Conservation (phyloP, 2,113 vertebrate species). For the Lamprotornis superbus region DNA sequence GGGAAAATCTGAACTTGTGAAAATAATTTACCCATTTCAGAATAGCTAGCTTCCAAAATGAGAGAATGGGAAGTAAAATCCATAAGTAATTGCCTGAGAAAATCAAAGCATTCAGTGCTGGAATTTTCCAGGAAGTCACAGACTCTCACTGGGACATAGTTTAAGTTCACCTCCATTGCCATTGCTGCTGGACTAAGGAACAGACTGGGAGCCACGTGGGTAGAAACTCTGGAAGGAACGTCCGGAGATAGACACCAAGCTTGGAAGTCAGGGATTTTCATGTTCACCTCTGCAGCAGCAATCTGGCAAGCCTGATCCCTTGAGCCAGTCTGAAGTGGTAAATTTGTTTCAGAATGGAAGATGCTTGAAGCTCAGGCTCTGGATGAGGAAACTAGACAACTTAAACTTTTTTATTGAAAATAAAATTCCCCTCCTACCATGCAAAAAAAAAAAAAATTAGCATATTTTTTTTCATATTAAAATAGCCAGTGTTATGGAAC, state of each 20-base stretch:
- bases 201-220: not conserved
- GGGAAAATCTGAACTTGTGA: not conserved
- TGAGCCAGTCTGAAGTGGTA: not conserved
- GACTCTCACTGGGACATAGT: not conserved
- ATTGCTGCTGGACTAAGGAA: not conserved
- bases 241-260: not conserved
- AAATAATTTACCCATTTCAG: not conserved
- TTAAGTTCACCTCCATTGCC: not conserved
- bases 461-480: not conserved
- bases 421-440: rapidly evolving
- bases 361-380: not conserved
- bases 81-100: not conserved
- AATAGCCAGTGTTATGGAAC: not conserved
- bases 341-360: not conserved
- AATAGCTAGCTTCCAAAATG: not conserved
- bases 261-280: not conserved
- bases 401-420: not conserved
- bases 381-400: not conserved
- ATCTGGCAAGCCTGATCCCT: not conserved
- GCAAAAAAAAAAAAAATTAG: not conserved
- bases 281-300: not conserved
- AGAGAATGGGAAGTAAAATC: not conserved
- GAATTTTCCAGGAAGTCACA: not conserved
- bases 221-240: not conserved
- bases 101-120: not conserved